Percentiles rank a stretch among this genome's conserved stretches.
Evolutionary conservation across 2,797 vertebrate species (phyloP).

Genomic region (Tauraco hartlaubi): DNA sequence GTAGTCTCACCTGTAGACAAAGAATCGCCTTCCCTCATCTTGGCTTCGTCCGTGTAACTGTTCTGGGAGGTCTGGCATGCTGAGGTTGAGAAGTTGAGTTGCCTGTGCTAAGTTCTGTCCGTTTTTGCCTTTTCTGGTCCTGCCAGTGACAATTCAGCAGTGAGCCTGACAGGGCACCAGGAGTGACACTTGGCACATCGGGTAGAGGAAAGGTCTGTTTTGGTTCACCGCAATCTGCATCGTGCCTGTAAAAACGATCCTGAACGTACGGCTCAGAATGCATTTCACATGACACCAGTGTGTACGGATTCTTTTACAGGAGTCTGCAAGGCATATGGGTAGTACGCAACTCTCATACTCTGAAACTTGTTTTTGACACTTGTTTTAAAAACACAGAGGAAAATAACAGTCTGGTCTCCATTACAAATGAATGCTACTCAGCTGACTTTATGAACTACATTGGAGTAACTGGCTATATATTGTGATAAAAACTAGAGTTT

Average conservation of each 20-base stretch:
- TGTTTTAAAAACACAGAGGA: neutral
- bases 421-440: neutral
- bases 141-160: neutral
- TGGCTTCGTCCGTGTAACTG: neutral
- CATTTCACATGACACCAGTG: neutral
- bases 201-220: neutral
- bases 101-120: neutral
- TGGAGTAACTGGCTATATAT: neutral
- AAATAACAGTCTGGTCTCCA: neutral
- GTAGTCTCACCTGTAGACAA: neutral
- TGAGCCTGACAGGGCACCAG: neutral
- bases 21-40: neutral
- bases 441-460: neutral
- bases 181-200: neutral
- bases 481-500: neutral
- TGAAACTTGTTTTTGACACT: neutral
- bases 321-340: neutral
- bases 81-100: neutral
- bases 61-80: neutral
- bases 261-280: neutral
- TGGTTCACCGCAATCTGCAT: neutral
- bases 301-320: neutral
- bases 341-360: neutral
- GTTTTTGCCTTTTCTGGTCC: neutral
- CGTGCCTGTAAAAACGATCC: neutral